Base-by-base conservation (phyloP, 2,113 vertebrate species). In the Eidolon helvum region DNA sequence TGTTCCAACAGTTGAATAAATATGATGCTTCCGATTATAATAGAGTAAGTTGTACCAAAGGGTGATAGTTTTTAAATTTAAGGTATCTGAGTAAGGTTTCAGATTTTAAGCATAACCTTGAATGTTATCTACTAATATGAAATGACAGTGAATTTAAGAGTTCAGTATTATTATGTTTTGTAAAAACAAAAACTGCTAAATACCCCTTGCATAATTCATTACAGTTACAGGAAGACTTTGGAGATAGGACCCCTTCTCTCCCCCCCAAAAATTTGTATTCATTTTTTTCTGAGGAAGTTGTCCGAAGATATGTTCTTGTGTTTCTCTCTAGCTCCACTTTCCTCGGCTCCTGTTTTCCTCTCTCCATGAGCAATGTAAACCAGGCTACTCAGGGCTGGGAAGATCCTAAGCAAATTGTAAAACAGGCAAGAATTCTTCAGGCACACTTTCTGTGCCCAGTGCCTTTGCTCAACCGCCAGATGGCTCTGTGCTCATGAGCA, bases 121-220 rank as follows among this genome's bases (percentile, higher is more conserved):
- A 91, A 65, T 94, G 45, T 90, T n/a, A 86, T 65, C 9, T 79
- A 55, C 24, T 83, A 69, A 33, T 86, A 77, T 74, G 57, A 86
- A 59, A 35, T 92, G 43, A 53, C 28, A 75, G 1, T 95, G 38
- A 80, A 45, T 78, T 72, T 55, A 69, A 68, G 40, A 68, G 66
- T 91, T 45, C 14, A 35, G 1, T 66, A 18, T 50, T 93, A 66
- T 72, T 75, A 74, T 43, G 7, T 63, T 85, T 78, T 74, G 57
- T 69, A 33, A 55, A 57, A 79, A 83, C 11, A 79, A 72, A 74
- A 93, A 61, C 55, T 72, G 8, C 28, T 92, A 59, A 63, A 40
- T 84, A 87, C 19, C 33, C 40, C 14, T 10, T 3, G 33, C 53
- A 16, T 35, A n/a, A 28, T 40, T 85, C 59, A 43, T 88, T 91